Conservation (phyloP, 2,797 vertebrate species). For the Podarcis siculus region DNA sequence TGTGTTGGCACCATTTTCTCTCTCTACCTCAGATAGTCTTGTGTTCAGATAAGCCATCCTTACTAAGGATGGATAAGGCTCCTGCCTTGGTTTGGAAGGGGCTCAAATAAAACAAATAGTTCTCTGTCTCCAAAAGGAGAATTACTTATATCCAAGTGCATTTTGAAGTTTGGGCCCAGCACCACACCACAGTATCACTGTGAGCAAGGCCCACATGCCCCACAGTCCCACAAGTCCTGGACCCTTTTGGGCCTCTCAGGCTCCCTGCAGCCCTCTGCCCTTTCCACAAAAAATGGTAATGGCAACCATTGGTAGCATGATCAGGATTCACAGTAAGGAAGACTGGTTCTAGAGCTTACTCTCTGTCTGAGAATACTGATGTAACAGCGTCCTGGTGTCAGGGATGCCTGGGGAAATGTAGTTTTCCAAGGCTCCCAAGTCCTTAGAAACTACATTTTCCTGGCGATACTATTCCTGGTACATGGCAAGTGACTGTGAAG, state of each 20-base stretch:
- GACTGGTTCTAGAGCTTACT: background rate
- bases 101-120: background rate
- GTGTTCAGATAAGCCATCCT: background rate
- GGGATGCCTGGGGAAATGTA: background rate
- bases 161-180: background rate
- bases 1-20: background rate
- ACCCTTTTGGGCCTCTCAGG: background rate
- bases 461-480: background rate
- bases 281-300: background rate
- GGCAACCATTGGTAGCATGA: no score
- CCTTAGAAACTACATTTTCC: background rate
- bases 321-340: no score
- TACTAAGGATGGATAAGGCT: background rate
- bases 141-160: background rate
- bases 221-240: background rate
- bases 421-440: background rate
- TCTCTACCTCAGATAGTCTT: background rate
- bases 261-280: no score
- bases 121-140: background rate
- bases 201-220: no score
- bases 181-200: background rate
- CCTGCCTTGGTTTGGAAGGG: background rate
- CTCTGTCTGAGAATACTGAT: background rate
- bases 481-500: background rate
- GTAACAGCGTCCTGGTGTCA: no score